Percentiles rank a stretch among this genome's conserved stretches.
Conservation (phyloP, 2,888 invertebrate genomes). For the Eurytoma adleriae region DNA sequence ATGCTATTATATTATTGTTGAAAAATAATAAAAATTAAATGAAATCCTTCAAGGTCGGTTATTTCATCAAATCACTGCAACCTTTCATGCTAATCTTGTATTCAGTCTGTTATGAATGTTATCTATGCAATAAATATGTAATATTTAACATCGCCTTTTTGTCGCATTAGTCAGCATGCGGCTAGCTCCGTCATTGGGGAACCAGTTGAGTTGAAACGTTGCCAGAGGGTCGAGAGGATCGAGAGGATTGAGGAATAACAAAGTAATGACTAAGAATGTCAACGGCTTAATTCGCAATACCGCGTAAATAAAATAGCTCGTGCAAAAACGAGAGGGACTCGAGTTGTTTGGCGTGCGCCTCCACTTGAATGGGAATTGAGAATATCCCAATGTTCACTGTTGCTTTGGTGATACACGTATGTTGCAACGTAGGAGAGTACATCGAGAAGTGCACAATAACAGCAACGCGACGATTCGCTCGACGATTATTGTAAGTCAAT, state of each 20-base stretch:
- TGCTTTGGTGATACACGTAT: neutral
- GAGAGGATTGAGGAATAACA: constrained; percentile 36
- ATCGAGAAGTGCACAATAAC: neutral
- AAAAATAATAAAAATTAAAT: too few species aligned
- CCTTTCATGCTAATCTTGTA: too few species aligned
- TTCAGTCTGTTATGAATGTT: too few species aligned
- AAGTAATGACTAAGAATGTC: constrained; percentile 44
- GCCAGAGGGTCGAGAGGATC: constrained; percentile 15
- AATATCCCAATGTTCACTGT: neutral
- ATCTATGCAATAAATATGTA: too few species aligned
- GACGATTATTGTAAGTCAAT: constrained; percentile 12
- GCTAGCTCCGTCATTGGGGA: too few species aligned
- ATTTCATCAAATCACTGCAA: too few species aligned
- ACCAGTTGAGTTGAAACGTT: constrained; percentile 28
- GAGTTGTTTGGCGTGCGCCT: neutral
- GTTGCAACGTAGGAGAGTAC: neutral
- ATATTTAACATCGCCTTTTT: too few species aligned
- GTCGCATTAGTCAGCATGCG: too few species aligned
- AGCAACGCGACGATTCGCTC: constrained; percentile 1
- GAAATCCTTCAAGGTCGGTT: too few species aligned
- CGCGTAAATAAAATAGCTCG: neutral
- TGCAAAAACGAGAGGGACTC: neutral
- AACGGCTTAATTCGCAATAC: constrained; percentile 41
- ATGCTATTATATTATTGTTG: too few species aligned
- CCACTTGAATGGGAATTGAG: neutral